Conservation (phyloP, 2,888 invertebrate genomes). For the Iselma pallidipennis region DNA sequence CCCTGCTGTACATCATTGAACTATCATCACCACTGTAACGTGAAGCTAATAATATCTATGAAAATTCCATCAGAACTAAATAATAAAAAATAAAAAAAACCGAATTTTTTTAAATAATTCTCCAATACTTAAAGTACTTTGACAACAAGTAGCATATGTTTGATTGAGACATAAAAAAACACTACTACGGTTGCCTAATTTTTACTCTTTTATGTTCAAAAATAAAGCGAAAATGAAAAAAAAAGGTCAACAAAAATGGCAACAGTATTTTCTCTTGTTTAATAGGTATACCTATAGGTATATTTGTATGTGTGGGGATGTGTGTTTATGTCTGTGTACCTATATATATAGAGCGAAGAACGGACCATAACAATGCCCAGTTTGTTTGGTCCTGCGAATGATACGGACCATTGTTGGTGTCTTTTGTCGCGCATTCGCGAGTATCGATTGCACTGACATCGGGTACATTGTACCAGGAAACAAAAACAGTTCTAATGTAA, state of each 20-base stretch:
- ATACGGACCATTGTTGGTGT: conserved; percentile 48
- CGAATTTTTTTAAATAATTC: too few relatives aligned
- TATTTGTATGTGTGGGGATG: background rate
- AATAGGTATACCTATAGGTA: too few relatives aligned
- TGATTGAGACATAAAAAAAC: too few relatives aligned
- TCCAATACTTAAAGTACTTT: too few relatives aligned
- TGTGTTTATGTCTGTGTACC: background rate
- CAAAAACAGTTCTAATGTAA: conserved; percentile 35
- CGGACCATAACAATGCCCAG: conserved; percentile 37
- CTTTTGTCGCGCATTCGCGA: conserved; percentile 42
- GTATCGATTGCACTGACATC: conserved; percentile 38
- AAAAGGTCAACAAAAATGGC: background rate
- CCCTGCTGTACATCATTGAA: background rate
- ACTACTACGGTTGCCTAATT: too few relatives aligned
- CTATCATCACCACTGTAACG: background rate
- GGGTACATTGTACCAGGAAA: conserved; percentile 32
- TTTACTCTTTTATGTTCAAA: too few relatives aligned
- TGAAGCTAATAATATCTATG: too few relatives aligned
- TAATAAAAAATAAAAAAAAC: too few relatives aligned
- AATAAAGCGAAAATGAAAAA: too few relatives aligned
- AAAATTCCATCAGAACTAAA: too few relatives aligned
- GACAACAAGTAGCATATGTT: too few relatives aligned
- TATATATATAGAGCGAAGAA: background rate
- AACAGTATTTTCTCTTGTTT: background rate
- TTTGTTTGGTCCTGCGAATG: conserved; percentile 48